Percentiles rank a stretch among this genome's conserved stretches.
These are phyloP conservation scores for Ariopsis seemanni DNA, from an alignment of 2,113 vertebrate genomes.

Conservation along the genomic window DNA sequence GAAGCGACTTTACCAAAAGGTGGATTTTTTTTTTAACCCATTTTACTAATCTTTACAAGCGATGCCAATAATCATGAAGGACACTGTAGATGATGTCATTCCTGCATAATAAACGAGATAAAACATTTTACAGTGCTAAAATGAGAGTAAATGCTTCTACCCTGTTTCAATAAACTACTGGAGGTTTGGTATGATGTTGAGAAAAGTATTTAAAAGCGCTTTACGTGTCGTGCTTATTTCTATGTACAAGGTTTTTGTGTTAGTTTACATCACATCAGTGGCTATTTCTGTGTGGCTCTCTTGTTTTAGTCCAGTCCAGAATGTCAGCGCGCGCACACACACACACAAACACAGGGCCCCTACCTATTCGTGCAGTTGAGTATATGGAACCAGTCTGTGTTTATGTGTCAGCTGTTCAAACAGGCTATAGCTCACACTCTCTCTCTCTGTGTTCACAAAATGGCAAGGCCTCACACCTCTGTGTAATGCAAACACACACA, in stretches of 20 bases:
- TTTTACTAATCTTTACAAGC: too few species aligned
- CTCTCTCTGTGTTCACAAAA: constrained; percentile 25
- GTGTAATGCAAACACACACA: too few species aligned
- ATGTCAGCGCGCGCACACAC: background rate
- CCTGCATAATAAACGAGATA: too few species aligned
- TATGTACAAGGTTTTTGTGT: background rate
- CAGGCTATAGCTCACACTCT: constrained; percentile 22
- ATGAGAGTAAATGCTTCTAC: background rate
- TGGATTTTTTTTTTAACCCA: too few species aligned
- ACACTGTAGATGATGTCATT: too few species aligned
- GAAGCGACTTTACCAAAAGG: too few species aligned
- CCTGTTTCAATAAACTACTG: background rate
- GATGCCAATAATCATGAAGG: too few species aligned
- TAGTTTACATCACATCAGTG: background rate
- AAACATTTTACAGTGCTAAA: background rate
- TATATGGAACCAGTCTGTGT: constrained; percentile 40
- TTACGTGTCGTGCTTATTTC: background rate
- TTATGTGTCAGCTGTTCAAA: constrained; percentile 53
- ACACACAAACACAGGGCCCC: background rate
- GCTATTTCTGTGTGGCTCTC: constrained; percentile 12
- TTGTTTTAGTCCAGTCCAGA: constrained; percentile 1
- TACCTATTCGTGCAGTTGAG: constrained; percentile 16
- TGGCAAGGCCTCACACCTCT: constrained; percentile 38
- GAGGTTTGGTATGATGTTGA: background rate
- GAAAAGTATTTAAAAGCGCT: background rate